Percentiles rank a stretch among this genome's conserved stretches.
phyloP scores from a whole-genome alignment of 2,797 vertebrate species.

The Spondyliosoma cantharus region DNA sequence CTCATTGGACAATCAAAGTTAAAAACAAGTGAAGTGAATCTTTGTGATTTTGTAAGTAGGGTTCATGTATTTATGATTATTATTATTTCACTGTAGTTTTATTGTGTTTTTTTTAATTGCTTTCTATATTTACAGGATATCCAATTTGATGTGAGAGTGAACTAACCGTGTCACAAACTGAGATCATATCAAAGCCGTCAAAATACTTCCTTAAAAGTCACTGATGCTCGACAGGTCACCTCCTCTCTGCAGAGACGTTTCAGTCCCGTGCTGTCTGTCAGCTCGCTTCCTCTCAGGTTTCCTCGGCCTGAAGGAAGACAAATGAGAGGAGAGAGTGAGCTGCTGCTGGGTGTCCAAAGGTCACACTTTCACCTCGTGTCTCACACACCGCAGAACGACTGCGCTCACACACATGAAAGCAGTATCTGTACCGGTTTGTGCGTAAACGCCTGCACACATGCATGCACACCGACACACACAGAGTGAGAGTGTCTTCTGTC shows the following conservation, averaged over 20 bases:
- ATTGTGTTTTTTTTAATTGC: neutral
- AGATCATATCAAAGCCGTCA: neutral
- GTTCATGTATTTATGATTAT: neutral
- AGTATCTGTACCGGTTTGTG: too few relatives aligned
- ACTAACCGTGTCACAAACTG: neutral
- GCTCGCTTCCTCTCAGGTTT: slow-evolving; percentile 54
- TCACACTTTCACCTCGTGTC: slow-evolving; percentile 61
- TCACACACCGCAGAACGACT: slow-evolving; percentile 21
- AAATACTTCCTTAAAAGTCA: slow-evolving; percentile 55
- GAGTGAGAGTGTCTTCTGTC: slow-evolving; percentile 20
- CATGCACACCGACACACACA: neutral
- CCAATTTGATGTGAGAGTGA: neutral
- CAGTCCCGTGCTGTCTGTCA: slow-evolving; percentile 16
- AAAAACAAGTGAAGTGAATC: too few relatives aligned
- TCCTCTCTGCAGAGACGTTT: slow-evolving; percentile 17
- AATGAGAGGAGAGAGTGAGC: slow-evolving; percentile 65
- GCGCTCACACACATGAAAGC: neutral
- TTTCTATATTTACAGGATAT: neutral
- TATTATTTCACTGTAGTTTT: neutral
- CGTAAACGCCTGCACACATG: neutral
- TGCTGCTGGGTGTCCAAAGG: slow-evolving; percentile 38
- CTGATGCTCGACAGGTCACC: slow-evolving; percentile 11
- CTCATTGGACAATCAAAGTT: too few relatives aligned
- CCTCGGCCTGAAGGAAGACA: slow-evolving; percentile 64
- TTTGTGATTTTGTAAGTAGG: too few relatives aligned